Conservation (phyloP, 2,888 invertebrate genomes). For the Scrobipalpa atriplicella region DNA sequence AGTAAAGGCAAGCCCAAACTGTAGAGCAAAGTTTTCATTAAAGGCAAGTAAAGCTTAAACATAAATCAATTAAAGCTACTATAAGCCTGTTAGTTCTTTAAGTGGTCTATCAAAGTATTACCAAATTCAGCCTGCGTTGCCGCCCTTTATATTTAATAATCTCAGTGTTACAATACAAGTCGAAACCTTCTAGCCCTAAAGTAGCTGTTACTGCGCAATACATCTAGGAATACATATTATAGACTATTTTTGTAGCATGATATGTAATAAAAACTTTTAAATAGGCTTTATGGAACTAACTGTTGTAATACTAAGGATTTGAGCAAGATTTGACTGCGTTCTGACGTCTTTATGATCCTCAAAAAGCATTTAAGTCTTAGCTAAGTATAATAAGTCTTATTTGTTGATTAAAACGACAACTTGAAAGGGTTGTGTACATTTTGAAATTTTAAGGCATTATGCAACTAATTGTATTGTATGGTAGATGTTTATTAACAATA, state of each 20-base stretch:
- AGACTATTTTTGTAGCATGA: conserved; percentile 21
- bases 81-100: conserved; percentile 13
- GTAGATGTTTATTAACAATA: conserved; percentile 17
- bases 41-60: not conserved
- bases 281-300: not conserved
- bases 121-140: conserved; percentile 25
- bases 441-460: conserved; percentile 20
- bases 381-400: conserved; percentile 17
- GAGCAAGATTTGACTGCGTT: conserved; percentile 13
- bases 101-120: conserved; percentile 6
- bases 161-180: conserved; percentile 27
- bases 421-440: conserved; percentile 14
- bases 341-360: conserved; percentile 3
- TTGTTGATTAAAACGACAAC: conserved; percentile 8
- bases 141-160: conserved; percentile 22
- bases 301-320: conserved; percentile 20
- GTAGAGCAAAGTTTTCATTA: not conserved
- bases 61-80: not conserved
- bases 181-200: conserved; percentile 27
- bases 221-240: conserved; percentile 19
- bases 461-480: conserved; percentile 16
- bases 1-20: not conserved
- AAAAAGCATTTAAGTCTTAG: conserved; percentile 17
- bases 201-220: conserved; percentile 19
- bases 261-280: conserved; percentile 12